These are phyloP conservation scores for Crambe crambe DNA, from an alignment of 37 sponge, comb jelly and placozoan genomes.

Conservation along the genomic window DNA sequence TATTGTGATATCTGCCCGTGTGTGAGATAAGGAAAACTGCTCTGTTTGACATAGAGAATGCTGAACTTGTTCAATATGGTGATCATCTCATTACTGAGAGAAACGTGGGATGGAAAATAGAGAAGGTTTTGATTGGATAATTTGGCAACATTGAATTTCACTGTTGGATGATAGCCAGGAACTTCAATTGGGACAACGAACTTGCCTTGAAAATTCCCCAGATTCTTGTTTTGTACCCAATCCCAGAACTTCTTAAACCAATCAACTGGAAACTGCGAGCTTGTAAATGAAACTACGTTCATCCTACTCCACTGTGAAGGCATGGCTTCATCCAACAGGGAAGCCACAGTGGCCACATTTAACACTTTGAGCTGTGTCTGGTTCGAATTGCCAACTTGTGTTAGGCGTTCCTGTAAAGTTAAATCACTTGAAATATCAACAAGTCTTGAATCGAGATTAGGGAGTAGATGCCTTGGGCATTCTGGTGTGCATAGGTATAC, in stretches of 20 bases:
- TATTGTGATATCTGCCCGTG: not conserved
- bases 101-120: not conserved
- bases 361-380: slow-evolving; percentile 21
- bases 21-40: not conserved
- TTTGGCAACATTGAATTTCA: not conserved
- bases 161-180: not conserved
- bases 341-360: not conserved
- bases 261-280: not conserved
- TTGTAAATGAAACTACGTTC: not conserved
- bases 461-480: slow-evolving; percentile 32
- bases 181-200: slow-evolving; percentile 23
- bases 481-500: slow-evolving; percentile 20
- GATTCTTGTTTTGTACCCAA: slow-evolving; percentile 19
- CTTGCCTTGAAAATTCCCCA: not conserved
- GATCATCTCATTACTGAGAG: too few relatives aligned
- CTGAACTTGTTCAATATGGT: not conserved
- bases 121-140: not conserved
- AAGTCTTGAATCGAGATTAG: slow-evolving; percentile 11
- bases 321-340: not conserved
- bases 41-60: not conserved
- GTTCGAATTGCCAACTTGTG: slow-evolving; percentile 3
- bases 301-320: slow-evolving; percentile 3
- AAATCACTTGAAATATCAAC: slow-evolving; percentile 1
- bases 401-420: slow-evolving; percentile 5
- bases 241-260: slow-evolving; percentile 48